Base-by-base conservation (phyloP, 2,113 vertebrate genomes). In the Microtus pennsylvanicus region DNA sequence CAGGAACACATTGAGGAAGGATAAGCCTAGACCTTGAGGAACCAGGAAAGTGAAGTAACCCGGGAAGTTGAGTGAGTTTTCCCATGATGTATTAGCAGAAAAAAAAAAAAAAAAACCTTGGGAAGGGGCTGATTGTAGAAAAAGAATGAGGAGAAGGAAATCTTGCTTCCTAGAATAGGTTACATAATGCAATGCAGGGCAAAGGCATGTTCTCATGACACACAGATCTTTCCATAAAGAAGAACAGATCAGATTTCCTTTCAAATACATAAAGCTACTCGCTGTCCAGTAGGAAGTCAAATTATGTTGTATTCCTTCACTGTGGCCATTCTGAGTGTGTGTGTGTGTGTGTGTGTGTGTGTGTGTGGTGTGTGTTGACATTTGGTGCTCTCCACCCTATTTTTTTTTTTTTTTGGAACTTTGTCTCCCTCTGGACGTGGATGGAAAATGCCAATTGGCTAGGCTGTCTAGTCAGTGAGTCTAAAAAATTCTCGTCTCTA, bases 141-240 rank as follows among this genome's bases (percentile, higher is more conserved):
- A 90, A 90, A 13, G 17, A 9, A 9, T 42, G 11, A 80, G 80
- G n/a, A n/a, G 33, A 58, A 21, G 22, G 4, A 12, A 45, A 35
- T 19, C 1, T 76, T 26, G 1, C 63, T 70, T 70, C 30, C 33
- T 38, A 30, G 58, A 91, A 90, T 1, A 26, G 22, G n/a, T 75
- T 35, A 42, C 7, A 80, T 19, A 58, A 58, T 58, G 55, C 21
- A 38, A 42, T 38, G 26, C 50, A 52, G 70, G 16, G 35, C 19
- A 72, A 90, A 70, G 2, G 4, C 19, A 63, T 28, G 0, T 0
- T 38, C 3, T 5, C 19, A 5, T 52, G 22, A 16, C 5, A 17
- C 0, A 5, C 19, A n/a, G 2, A 11, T 33, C 14, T 72, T 13
- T 82, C 7, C 7, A n/a, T 33, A 5, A 22, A 80, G 14, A 19